These are phyloP conservation scores for Heliconius hermathena DNA, from an alignment of 1,140 invertebrate species.

Conservation along the genomic window DNA sequence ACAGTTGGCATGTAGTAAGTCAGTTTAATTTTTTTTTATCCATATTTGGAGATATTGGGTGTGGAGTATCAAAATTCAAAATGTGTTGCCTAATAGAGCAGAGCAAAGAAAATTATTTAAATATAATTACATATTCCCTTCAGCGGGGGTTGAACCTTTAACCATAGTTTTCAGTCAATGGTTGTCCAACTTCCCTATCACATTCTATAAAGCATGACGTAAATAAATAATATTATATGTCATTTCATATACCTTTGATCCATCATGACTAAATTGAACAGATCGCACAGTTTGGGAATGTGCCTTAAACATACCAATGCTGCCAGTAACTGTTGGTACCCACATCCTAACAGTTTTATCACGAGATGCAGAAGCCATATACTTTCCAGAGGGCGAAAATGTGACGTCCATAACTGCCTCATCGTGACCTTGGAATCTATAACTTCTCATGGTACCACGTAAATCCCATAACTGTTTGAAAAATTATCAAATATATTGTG, in stretches of 20 bases:
- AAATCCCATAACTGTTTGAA: slow-evolving; percentile 87
- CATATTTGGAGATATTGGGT: no score
- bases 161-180: no score
- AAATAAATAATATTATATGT: not conserved
- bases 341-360: slow-evolving; percentile 93
- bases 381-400: slow-evolving; percentile 90
- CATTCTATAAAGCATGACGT: not conserved
- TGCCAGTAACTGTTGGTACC: slow-evolving; percentile 91
- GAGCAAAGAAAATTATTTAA: no score
- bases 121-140: no score
- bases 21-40: no score
- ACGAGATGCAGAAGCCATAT: slow-evolving; percentile 91
- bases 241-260: slow-evolving; percentile 80
- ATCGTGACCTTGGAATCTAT: slow-evolving; percentile 85
- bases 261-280: slow-evolving; percentile 91
- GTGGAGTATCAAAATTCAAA: no score
- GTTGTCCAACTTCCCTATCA: not conserved
- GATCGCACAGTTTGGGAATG: slow-evolving; percentile 90
- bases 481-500: slow-evolving; percentile 12
- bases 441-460: slow-evolving; percentile 83
- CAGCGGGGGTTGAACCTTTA: no score
- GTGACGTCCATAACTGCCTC: slow-evolving; percentile 85
- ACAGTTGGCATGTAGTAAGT: no score
- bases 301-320: slow-evolving; percentile 87
- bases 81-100: no score